Evolutionary conservation across 2,797 vertebrate genomes (phyloP), one percentile per base, ranked within the genome.

Genomic region (Pseudochaenichthys georgianus): DNA sequence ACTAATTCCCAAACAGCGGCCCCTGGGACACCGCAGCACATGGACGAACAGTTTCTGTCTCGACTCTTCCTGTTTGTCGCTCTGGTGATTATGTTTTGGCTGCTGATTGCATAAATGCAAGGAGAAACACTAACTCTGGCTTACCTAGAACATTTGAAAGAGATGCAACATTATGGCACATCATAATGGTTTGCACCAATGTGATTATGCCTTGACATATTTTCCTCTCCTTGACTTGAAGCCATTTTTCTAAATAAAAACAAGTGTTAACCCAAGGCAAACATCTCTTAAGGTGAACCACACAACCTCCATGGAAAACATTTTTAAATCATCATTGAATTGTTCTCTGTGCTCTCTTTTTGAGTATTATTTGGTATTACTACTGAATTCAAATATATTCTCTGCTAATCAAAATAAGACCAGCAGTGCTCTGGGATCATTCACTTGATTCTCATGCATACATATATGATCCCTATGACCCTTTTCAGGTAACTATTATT

Each of bases 61-160:
- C 97, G 97, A 78, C 98, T 99, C 85, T 99, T 99, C 95, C 95
- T 99, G 86, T 99, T 99, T 76, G 98, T 98, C 43, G 98, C 98
- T 59, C 93, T 99, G 85, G 96, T 98, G 87, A 99, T 99, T 86
- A 99, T 99, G 97, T 99, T 99, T 90, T 99, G 98, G 98, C 95
- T 99, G 78, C 93, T 99, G 75, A 99, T 99, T 57, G 98, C 98
- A 47, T 99, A 94, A 95, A 76, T 2, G 28, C 6, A 23, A 8
- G 8, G 16, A 58, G n/a, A 58, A 46, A 53, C 50, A n/a, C 34
- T n/a, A 28, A 23, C 12, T 47, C n/a, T 2, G 7, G 21, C 45
- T 52, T 64, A 62, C 47, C 9, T 9, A 52, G 45, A 50, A 11
- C 4, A 63, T 77, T 23, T 31, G 31, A 64, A 55, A 13, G 42